phyloP scores from a whole-genome alignment of 2,888 invertebrate genomes.

The Euplagia quadripunctaria region DNA sequence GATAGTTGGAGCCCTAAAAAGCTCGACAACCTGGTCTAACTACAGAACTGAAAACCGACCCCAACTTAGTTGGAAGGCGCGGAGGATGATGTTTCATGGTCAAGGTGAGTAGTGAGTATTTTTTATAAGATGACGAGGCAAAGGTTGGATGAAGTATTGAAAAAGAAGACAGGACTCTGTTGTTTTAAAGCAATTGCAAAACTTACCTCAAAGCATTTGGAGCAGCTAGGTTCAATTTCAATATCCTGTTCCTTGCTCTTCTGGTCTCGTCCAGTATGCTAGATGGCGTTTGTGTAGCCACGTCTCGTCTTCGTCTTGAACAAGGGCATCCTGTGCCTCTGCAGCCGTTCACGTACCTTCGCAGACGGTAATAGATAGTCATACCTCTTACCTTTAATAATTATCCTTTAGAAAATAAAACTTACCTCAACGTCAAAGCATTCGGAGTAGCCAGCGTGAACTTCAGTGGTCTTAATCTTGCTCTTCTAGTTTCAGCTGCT shows the following conservation, averaged over 20 bases:
- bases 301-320: conserved; percentile 85
- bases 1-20: no score
- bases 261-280: conserved; percentile 90
- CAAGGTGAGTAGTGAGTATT: not conserved
- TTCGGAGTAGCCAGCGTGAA: conserved; percentile 75
- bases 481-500: conserved; percentile 89
- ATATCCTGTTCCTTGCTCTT: conserved; percentile 71
- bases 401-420: conserved; percentile 1
- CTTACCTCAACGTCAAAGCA: conserved; percentile 77
- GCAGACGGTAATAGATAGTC: conserved; percentile 20
- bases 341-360: conserved; percentile 23
- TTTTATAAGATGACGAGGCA: not conserved
- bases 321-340: conserved; percentile 43
- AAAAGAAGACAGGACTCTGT: not conserved
- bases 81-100: no score
- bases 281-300: conserved; percentile 91
- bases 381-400: conserved; percentile 14
- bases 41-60: no score
- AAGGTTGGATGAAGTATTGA: not conserved
- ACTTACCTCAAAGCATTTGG: conserved; percentile 79
- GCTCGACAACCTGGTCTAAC: no score
- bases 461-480: conserved; percentile 74
- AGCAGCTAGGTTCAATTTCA: conserved; percentile 74
- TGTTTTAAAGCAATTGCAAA: not conserved
- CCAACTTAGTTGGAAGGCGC: no score